Evolutionary conservation across 2,888 invertebrate species (phyloP), one percentile per base, ranked within the genome.

Genomic region (Oscheius sp.): DNA sequence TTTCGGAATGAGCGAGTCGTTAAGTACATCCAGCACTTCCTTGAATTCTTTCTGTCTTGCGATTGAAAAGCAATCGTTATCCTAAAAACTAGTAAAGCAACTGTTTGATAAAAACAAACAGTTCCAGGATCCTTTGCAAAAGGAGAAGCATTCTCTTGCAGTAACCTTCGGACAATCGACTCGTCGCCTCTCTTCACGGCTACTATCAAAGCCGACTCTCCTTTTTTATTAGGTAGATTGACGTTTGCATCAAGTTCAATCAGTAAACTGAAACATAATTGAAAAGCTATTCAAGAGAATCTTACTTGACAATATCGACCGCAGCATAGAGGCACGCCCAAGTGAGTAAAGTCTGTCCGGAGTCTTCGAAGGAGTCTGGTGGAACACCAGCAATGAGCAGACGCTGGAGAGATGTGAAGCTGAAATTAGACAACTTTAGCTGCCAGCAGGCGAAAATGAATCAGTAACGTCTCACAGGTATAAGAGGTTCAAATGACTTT

Each of bases 151-250:
- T 63, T 63, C 29, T 63, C 63, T 48, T 63, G 63, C 29, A 63
- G 86, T 29, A 93, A 87, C 79, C 91, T 90, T 85, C 91, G 90
- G 55, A 92, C 91, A 79, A 92, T 91, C 11, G 90, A 90, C 70
- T 90, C 86, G 86, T 92, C 91, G 1, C 91, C 92, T 74, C 92
- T 90, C 79, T 89, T 90, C 1, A 93, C 91, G 53, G 93, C 93
- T 86, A 93, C 93, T 82, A 93, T 92, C 55, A 93, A 87, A 2
- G 93, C 92, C 1, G 92, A 92, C 35, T 92, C 92, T 3, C 92
- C 92, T 81, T 91, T 91, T 9, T 90, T 90, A 89, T 93, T 93
- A 77, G 91, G 89, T 48, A 91, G 89, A 89, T 92, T 92, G 13
- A 92, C 91, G 83, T 92, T 90, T 1, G 92, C 92, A 70, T 92